phyloP scores from a whole-genome alignment of 92 coral and sea anemone genomes.

The Plumapathes pennacea region DNA sequence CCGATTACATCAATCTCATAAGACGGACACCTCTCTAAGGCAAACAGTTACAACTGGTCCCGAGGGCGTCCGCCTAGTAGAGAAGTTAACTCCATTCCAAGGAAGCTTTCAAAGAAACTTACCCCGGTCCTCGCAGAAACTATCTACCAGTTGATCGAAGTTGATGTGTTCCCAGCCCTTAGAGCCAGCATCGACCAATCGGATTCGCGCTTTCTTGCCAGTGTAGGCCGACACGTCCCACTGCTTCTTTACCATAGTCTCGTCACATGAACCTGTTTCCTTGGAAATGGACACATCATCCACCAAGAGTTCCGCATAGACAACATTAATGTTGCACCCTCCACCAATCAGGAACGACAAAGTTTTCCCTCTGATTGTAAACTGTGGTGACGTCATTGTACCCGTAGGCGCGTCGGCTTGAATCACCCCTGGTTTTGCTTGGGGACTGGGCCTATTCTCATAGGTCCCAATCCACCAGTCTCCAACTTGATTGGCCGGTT shows the following conservation, averaged over 20 bases:
- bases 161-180: conserved; percentile 26
- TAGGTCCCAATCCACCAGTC: conserved; percentile 32
- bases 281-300: background rate
- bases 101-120: too few relatives aligned
- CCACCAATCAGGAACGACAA: conserved; percentile 26
- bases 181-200: conserved; percentile 3
- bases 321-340: conserved; percentile 7
- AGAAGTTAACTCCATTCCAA: too few relatives aligned
- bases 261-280: conserved; percentile 14
- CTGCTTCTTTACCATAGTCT: conserved; percentile 18
- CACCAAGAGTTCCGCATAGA: conserved; percentile 8
- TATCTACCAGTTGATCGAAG: conserved; percentile 21
- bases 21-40: too few relatives aligned
- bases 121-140: too few relatives aligned
- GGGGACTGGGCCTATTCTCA: conserved; percentile 23
- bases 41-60: too few relatives aligned
- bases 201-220: conserved; percentile 8
- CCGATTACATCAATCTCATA: too few relatives aligned
- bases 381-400: conserved; percentile 4
- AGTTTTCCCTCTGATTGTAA: background rate
- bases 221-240: conserved; percentile 6
- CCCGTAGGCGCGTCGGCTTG: conserved; percentile 8
- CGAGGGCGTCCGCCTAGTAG: too few relatives aligned
- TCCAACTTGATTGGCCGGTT: conserved; percentile 20
- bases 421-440: conserved; percentile 9